phyloP scores from a whole-genome alignment of 2,113 vertebrate species.

The Symphodus melops region DNA sequence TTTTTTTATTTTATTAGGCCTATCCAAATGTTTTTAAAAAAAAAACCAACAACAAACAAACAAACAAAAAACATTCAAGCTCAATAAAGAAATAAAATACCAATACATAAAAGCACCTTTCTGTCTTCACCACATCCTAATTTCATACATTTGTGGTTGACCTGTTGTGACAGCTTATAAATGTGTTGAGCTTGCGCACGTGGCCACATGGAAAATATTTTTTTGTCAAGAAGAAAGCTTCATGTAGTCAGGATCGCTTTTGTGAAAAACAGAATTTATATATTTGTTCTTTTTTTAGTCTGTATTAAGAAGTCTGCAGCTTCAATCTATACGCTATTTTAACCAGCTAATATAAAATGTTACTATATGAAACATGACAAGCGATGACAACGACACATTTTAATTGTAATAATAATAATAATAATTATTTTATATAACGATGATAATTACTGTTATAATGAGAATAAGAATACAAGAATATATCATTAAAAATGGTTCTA shows the following conservation, averaged over 20 bases:
- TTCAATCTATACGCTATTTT: too few relatives aligned
- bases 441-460: not conserved
- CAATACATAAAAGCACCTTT: not conserved
- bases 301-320: not conserved
- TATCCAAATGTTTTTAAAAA: not conserved
- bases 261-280: not conserved
- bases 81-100: too few relatives aligned
- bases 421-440: not conserved
- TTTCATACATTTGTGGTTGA: not conserved
- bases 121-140: not conserved
- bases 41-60: too few relatives aligned
- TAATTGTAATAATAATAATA: too few relatives aligned
- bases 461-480: not conserved
- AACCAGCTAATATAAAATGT: too few relatives aligned
- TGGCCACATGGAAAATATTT: not conserved
- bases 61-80: not conserved
- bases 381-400: too few relatives aligned
- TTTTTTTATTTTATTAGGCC: too few relatives aligned
- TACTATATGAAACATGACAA: too few relatives aligned
- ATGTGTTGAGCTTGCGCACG: not conserved
- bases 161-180: not conserved
- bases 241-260: too few relatives aligned
- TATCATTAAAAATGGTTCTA: too few relatives aligned
- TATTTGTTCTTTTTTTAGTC: not conserved
- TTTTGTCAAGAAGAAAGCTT: not conserved